Evolutionary conservation across 2,888 invertebrate species (phyloP), one percentile per base, ranked within the genome.

Genomic region (Nycteola revayana): DNA sequence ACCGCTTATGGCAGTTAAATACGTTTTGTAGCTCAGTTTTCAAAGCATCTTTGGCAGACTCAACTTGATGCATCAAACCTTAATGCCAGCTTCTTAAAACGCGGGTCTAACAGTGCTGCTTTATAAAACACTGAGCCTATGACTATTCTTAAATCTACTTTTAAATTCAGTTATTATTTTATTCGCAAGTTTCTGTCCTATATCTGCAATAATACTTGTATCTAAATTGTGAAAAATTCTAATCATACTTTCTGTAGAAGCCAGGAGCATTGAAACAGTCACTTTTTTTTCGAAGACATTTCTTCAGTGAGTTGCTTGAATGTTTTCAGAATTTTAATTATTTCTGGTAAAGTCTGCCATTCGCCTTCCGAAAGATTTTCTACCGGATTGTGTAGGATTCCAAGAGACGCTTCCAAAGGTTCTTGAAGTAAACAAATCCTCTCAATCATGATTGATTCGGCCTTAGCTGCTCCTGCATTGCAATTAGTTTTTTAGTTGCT

Each of bases 271-370:
- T 42, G 47, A 53, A 45, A 50, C 39, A 35, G 48, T 45, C 23
- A 43, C 28, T 17, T 50, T 49, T 46, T 42, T 49, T 47, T 39
- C 7, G 47, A 49, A 42, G 48, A 48, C 41, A 51, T 49, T 49
- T 52, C 48, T 39, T 49, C 45, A 32, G 49, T 55, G 36, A 54
- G 45, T 30, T 48, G 49, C 10, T 54, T 48, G 34, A 49, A 50
- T 32, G 45, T 45, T 29, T 49, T 49, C 22, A 52, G 42, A 23
- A 47, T 50, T 48, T 48, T 46, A 48, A 46, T 51, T 39, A 53
- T 49, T 56, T 56, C 50, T 45, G 48, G 42, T 25, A 49, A 50
- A 43, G 45, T 39, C 43, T 55, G 45, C 49, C 48, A 55, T 47
- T 55, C 45, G 22, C 25, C 28, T 39, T 46, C 48, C 6, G 25